phyloP scores from a whole-genome alignment of 1,140 invertebrate genomes.

The Drosophila littoralis region DNA sequence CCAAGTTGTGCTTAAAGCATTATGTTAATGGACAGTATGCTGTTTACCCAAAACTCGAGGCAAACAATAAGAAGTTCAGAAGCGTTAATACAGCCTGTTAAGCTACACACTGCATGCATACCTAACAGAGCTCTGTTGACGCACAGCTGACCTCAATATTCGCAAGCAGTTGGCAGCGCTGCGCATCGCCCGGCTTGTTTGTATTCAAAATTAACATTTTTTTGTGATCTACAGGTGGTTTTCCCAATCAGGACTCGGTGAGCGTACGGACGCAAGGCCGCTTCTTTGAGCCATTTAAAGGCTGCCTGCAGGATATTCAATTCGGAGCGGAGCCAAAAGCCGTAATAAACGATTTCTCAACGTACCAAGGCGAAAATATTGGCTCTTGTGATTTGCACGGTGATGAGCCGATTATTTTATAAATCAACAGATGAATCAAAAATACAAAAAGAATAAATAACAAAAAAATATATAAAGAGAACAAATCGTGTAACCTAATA shows the following conservation, averaged over 20 bases:
- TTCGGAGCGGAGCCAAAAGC: conserved; percentile 75
- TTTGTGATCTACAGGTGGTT: conserved; percentile 81
- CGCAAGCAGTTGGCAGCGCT: conserved; percentile 8
- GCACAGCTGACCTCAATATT: not conserved
- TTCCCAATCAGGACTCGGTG: conserved; percentile 83
- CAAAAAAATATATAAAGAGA: conserved; percentile 4
- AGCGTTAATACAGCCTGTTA: not conserved
- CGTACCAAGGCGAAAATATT: conserved; percentile 86
- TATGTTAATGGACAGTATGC: not conserved
- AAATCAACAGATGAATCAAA: conserved; percentile 55
- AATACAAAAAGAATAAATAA: conserved; percentile 34
- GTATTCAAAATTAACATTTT: conserved; percentile 1
- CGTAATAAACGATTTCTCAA: conserved; percentile 85
- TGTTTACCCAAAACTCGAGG: not conserved
- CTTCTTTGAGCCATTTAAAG: conserved; percentile 84
- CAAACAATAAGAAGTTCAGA: not conserved
- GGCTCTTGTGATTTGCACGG: conserved; percentile 85
- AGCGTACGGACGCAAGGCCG: conserved; percentile 81
- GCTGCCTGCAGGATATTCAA: conserved; percentile 84
- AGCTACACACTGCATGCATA: too few species aligned
- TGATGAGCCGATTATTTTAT: conserved; percentile 80
- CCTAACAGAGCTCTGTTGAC: conserved; percentile 17
- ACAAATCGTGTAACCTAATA: conserved; percentile 46
- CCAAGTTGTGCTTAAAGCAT: not conserved
- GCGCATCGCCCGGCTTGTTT: not conserved